Evolutionary conservation across 2,888 invertebrate genomes (phyloP), one percentile per base, ranked within the genome.

Genomic region (Lycophotia porphyrea): DNA sequence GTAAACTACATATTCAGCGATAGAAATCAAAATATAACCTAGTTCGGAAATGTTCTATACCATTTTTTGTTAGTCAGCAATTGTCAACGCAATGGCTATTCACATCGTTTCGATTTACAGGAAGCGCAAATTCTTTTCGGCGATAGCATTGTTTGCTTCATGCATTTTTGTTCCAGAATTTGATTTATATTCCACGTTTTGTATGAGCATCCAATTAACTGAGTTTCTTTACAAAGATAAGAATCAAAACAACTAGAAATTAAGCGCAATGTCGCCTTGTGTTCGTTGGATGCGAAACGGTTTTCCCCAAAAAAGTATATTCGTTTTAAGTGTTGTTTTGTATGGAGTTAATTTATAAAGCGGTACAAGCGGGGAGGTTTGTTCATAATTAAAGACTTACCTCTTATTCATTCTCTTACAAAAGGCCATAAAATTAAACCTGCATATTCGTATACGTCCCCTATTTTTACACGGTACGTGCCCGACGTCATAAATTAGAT

Each of bases 401-500:
- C 93, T 91, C 93, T 93, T 92, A 93, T 93, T 92, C 93, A 93
- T 93, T 92, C 93, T 89, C 91, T 90, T 92, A 93, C 93, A 94
- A 94, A 93, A 93, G 93, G 87, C 91, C 89, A 92, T 93, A 90
- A 93, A 94, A 94, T 94, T 93, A 94, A 94, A 93, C 92, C 93
- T 93, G 92, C 93, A 94, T 94, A 94, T 93, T 94, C 93, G 92
- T 93, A 91, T 89, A 92, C 90, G 92, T 92, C 91, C 90, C 88
- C 91, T 89, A 92, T 93, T 93, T 93, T 93, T 93, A 92, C 92
- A 92, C 90, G 92, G 88, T 92, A 91, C 93, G 92, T 92, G 93
- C 91, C 89, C 91, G 87, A 92, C 92, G 93, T 93, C 93, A 93
- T 94, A 94, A 94, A 94, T 95, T 94, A 94, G 93, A 91, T 92